A percentile compares a stretch with the other conserved stretches of the same genome.
phyloP scores from a whole-genome alignment of 2,888 invertebrate genomes.

The Apamea sordens region DNA sequence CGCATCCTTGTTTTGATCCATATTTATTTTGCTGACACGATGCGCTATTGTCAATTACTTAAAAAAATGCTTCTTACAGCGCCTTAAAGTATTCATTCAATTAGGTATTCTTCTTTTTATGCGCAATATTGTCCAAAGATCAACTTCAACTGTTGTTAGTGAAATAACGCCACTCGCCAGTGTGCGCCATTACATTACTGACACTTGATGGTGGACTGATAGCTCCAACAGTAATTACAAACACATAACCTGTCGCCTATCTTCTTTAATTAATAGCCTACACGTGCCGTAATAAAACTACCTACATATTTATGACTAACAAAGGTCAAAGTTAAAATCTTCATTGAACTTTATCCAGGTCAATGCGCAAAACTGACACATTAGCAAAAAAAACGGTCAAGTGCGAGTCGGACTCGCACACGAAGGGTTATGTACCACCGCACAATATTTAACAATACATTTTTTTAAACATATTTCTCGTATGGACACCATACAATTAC shows the following conservation, averaged over 20 bases:
- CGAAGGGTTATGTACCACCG: neutral
- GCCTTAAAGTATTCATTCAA: neutral
- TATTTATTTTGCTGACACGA: neutral
- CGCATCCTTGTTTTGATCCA: too few relatives aligned
- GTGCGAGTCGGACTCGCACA: neutral
- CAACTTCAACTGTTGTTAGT: neutral
- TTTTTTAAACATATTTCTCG: neutral
- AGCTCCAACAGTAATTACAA: slow-evolving; percentile 18
- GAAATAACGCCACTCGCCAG: neutral
- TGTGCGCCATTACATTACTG: slow-evolving; percentile 16
- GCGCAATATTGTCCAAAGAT: neutral
- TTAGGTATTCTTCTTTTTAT: neutral
- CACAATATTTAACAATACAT: neutral
- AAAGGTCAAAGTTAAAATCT: slow-evolving; percentile 41
- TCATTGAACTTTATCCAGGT: slow-evolving; percentile 28
- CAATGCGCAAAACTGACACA: slow-evolving; percentile 12
- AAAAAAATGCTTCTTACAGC: neutral
- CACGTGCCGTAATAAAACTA: neutral
- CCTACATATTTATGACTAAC: neutral
- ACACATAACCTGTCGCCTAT: neutral
- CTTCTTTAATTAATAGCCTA: slow-evolving; percentile 19
- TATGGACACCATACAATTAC: neutral
- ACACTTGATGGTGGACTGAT: slow-evolving; percentile 9
- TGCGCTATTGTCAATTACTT: neutral
- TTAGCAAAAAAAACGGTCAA: neutral